Evolutionary conservation across 2,113 vertebrate genomes (phyloP).

Genomic region (Pedetes capensis): DNA sequence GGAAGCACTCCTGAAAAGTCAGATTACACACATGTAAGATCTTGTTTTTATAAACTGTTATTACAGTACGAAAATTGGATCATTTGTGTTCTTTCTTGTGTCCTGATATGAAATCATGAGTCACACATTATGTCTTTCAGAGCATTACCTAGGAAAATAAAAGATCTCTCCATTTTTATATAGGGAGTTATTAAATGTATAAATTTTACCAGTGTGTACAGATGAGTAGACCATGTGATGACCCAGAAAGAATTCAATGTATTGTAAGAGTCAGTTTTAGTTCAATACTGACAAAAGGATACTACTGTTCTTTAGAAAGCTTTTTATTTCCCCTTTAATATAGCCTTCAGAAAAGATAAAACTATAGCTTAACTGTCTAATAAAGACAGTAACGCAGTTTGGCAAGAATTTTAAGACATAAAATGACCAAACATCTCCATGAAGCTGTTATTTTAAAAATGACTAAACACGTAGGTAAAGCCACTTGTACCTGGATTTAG

Average conservation of each 20-base stretch:
- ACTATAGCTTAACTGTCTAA: background rate
- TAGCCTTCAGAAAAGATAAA: constrained; percentile 4
- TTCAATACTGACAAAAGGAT: background rate
- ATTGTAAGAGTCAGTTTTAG: background rate
- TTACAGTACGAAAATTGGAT: constrained; percentile 17
- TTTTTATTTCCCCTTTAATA: background rate
- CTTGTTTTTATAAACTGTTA: background rate
- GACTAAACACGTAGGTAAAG: background rate
- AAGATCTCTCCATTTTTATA: background rate
- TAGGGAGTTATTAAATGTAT: background rate
- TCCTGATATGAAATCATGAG: background rate
- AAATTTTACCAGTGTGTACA: background rate
- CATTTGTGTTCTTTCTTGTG: background rate
- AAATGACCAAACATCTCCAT: background rate
- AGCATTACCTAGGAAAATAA: background rate
- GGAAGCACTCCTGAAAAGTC: constrained; percentile 1
- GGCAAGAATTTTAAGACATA: constrained; percentile 13
- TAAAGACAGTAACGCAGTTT: background rate
- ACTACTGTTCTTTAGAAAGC: background rate
- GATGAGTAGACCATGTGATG: background rate
- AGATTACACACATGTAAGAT: background rate
- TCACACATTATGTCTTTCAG: constrained; percentile 42
- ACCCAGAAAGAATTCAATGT: background rate
- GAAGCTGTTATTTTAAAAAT: background rate
- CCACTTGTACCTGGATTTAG: background rate